Percentiles rank a stretch among this genome's conserved stretches.
Conservation (phyloP, 2,797 vertebrate species). For the Denticeps clupeoides region DNA sequence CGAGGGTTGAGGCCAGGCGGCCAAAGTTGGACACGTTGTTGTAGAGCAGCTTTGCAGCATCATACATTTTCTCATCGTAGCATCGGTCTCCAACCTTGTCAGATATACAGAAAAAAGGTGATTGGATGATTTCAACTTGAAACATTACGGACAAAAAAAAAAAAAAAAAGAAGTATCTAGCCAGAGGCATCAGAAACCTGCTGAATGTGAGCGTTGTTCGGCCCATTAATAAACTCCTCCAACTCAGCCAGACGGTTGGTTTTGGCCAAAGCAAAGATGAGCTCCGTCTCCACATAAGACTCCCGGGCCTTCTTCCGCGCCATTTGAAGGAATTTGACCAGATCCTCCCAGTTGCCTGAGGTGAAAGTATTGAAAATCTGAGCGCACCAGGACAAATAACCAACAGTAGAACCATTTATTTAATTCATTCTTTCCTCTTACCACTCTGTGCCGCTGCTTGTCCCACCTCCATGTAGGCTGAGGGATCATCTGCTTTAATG, state of each 20-base stretch:
- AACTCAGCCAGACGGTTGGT: conserved; percentile 86
- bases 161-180: not conserved
- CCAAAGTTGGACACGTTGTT: conserved; percentile 86
- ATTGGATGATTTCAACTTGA: too few species aligned
- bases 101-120: not conserved
- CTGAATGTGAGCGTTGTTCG: conserved; percentile 97
- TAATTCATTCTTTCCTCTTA: conserved; percentile 38
- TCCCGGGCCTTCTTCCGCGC: conserved; percentile 84
- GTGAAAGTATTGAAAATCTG: too few species aligned
- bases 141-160: not conserved
- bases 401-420: too few species aligned
- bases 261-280: conserved; percentile 91
- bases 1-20: conserved; percentile 79
- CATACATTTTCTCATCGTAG: conserved; percentile 84
- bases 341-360: conserved; percentile 83
- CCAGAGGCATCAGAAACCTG: conserved; percentile 56
- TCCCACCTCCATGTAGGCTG: conserved; percentile 97
- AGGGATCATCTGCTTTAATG: conserved; percentile 96
- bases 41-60: conserved; percentile 82
- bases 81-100: conserved; percentile 82
- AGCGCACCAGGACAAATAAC: too few species aligned
- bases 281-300: conserved; percentile 83
- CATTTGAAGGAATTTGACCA: conserved; percentile 93
- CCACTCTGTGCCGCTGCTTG: conserved; percentile 92
- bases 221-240: conserved; percentile 97